Percentiles rank a stretch among this genome's conserved stretches.
Conservation (phyloP, 1,140 invertebrate species). For the Melanaphis sacchari region DNA sequence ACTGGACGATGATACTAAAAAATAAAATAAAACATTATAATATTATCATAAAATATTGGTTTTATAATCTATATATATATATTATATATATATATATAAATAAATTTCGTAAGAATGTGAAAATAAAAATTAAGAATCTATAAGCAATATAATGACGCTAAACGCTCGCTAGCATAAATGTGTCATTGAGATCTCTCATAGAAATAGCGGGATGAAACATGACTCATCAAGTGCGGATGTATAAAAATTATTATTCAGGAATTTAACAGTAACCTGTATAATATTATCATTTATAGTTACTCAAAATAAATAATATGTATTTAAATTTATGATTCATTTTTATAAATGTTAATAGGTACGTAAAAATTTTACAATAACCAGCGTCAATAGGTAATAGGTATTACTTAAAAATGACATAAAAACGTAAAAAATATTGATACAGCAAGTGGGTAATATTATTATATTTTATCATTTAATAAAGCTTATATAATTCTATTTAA, state of each 20-base stretch:
- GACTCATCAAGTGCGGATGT: not conserved
- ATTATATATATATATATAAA: not conserved
- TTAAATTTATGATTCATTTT: not conserved
- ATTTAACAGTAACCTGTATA: not conserved
- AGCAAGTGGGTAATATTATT: not conserved
- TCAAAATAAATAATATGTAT: not conserved
- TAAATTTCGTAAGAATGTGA: not conserved
- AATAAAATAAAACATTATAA: not conserved
- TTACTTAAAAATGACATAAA: not conserved
- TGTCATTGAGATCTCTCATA: not conserved
- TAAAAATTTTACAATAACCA: not conserved
- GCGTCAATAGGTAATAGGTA: too few species aligned
- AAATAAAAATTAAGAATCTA: not conserved
- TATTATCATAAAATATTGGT: not conserved
- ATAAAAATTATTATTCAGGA: constrained; percentile 35
- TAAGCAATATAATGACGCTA: not conserved
- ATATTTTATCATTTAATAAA: not conserved
- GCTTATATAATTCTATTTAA: not conserved
- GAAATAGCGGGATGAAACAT: not conserved
- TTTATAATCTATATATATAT: not conserved
- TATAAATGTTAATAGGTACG: not conserved
- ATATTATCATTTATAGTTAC: not conserved
- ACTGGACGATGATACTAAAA: not conserved
- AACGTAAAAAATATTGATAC: not conserved
- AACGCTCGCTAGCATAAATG: not conserved